Evolutionary conservation across 2,888 invertebrate genomes (phyloP).

Genomic region (Parnassius smintheus): DNA sequence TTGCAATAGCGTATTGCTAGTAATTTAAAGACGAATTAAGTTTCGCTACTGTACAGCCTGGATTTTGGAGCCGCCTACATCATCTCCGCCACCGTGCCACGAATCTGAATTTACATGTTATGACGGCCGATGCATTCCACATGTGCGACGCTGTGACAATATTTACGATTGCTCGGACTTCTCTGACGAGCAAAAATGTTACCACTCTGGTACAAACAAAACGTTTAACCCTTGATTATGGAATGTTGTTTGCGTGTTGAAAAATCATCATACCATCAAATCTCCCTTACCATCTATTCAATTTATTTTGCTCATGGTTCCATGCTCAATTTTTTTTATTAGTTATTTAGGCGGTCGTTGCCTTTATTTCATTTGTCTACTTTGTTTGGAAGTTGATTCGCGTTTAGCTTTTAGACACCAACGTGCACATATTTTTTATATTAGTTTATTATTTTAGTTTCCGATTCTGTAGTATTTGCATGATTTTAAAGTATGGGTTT

Average conservation of each 20-base stretch:
- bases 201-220: conserved; percentile 74
- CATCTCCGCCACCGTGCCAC: conserved; percentile 75
- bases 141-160: conserved; percentile 91
- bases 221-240: conserved; percentile 37
- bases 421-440: neutral
- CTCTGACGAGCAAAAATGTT: conserved; percentile 94
- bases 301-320: conserved; percentile 15
- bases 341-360: neutral
- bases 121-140: conserved; percentile 88
- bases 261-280: conserved; percentile 27
- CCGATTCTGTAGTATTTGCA: neutral
- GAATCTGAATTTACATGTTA: conserved; percentile 87
- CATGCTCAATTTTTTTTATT: neutral
- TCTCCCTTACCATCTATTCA: conserved; percentile 19
- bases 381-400: neutral
- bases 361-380: neutral
- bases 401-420: neutral
- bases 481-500: conserved; percentile 2
- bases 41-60: conserved; percentile 58
- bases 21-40: conserved; percentile 29
- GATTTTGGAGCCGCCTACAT: conserved; percentile 58
- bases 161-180: conserved; percentile 94
- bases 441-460: neutral
- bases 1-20: neutral
- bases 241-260: conserved; percentile 53